phyloP scores from a whole-genome alignment of 2,888 invertebrate genomes.

The Eudiplozoon nipponicum region DNA sequence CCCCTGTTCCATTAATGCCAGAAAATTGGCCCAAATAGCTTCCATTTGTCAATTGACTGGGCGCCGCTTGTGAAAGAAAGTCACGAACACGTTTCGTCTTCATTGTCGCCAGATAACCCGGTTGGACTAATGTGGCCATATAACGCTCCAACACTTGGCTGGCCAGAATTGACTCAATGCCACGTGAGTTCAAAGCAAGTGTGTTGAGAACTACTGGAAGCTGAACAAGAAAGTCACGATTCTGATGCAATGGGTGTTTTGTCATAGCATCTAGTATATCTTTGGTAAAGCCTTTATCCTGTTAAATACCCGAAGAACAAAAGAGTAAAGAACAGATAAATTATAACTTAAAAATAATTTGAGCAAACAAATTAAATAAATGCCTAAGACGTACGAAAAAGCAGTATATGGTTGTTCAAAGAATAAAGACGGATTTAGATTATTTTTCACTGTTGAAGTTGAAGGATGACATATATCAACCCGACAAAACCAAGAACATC shows the following conservation, averaged over 20 bases:
- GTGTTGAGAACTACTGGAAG: constrained; percentile 51
- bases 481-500: too few relatives aligned
- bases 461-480: too few relatives aligned
- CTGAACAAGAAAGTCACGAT: constrained; percentile 38
- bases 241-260: constrained; percentile 30
- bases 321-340: neutral
- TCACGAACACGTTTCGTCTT: constrained; percentile 18
- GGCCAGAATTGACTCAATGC: constrained; percentile 43
- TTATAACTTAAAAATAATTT: neutral
- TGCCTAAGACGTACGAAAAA: too few relatives aligned
- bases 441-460: too few relatives aligned
- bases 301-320: too few relatives aligned
- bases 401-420: too few relatives aligned
- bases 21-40: neutral
- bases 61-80: neutral
- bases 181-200: constrained; percentile 46
- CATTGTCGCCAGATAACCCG: constrained; percentile 53
- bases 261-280: constrained; percentile 39
- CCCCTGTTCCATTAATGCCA: too few relatives aligned
- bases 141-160: constrained; percentile 49
- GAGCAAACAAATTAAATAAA: too few relatives aligned
- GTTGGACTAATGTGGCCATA: constrained; percentile 33
- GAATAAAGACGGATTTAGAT: too few relatives aligned
- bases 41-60: neutral
- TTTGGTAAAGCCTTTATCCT: constrained; percentile 12